Conservation (phyloP, 2,113 vertebrate genomes). For the Cyanoramphus novaezelandiae region DNA sequence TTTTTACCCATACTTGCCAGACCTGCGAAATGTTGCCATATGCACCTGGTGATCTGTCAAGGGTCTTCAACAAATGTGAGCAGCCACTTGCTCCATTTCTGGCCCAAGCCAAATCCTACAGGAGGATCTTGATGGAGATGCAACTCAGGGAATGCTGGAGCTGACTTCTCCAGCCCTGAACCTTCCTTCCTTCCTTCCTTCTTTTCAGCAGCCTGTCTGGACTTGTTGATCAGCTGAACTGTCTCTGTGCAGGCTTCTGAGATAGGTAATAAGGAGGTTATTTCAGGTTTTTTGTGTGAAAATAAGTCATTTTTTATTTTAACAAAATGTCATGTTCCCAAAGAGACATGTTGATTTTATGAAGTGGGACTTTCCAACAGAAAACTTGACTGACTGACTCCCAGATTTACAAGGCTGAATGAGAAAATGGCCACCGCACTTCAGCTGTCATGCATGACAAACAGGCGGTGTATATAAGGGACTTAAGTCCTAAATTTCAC, state of each 20-base stretch:
- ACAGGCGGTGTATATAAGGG: neutral
- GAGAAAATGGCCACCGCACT: neutral
- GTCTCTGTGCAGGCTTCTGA: neutral
- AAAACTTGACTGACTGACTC: neutral
- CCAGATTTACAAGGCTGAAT: neutral
- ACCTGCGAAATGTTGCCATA: neutral
- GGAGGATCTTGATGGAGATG: neutral
- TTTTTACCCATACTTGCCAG: rapidly evolving
- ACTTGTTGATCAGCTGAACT: neutral
- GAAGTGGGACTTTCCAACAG: neutral
- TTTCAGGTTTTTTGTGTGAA: neutral
- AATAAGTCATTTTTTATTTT: neutral
- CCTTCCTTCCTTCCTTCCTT: neutral
- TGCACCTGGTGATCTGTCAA: neutral
- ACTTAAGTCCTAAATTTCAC: neutral
- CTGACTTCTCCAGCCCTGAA: neutral
- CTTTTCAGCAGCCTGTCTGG: neutral
- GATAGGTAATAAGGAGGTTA: neutral
- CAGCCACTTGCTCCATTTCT: neutral
- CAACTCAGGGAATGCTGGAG: neutral
- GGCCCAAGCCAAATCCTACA: neutral
- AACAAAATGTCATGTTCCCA: neutral
- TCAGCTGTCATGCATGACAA: neutral
- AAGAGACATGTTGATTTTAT: neutral
- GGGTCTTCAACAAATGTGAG: neutral